Percentiles rank a stretch among this genome's conserved stretches.
Conservation (phyloP, 2,797 vertebrate genomes). For the Euphonia xanthogaster region DNA sequence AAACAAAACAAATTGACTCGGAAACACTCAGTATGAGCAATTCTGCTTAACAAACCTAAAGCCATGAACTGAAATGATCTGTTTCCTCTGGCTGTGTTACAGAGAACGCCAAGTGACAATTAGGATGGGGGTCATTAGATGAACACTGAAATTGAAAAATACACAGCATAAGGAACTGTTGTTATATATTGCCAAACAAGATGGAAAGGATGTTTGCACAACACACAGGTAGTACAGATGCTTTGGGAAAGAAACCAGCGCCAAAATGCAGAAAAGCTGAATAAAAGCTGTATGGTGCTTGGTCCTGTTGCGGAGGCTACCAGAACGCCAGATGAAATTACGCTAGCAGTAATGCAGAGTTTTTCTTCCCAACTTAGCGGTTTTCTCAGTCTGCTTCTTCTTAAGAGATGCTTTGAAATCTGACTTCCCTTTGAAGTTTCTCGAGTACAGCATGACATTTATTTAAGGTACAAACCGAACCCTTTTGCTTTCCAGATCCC, state of each 20-base stretch:
- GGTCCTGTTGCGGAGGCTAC: neutral
- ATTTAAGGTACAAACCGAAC: constrained; percentile 46
- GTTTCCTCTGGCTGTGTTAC: constrained; percentile 4
- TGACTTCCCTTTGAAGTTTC: constrained; percentile 62
- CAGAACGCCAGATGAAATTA: constrained; percentile 23
- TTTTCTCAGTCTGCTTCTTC: constrained; percentile 66
- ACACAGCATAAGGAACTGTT: neutral
- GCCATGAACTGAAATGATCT: neutral
- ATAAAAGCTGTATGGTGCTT: neutral
- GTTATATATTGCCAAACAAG: neutral
- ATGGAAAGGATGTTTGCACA: neutral
- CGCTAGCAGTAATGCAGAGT: neutral
- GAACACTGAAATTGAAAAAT: neutral
- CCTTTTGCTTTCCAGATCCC: constrained; percentile 19
- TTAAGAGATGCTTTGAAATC: constrained; percentile 65
- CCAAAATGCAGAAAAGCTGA: neutral
- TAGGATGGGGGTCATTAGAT: neutral
- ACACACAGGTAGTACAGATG: neutral
- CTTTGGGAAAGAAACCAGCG: neutral
- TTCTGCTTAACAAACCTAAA: constrained; percentile 13
- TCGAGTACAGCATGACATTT: constrained; percentile 52
- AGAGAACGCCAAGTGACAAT: neutral
- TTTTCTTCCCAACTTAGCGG: constrained; percentile 18
- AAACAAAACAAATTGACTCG: constrained; percentile 41
- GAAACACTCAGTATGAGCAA: constrained; percentile 22